Evolutionary conservation across 2,888 invertebrate genomes (phyloP), one percentile per base, ranked within the genome.

Genomic region (Loripinus fragilis): DNA sequence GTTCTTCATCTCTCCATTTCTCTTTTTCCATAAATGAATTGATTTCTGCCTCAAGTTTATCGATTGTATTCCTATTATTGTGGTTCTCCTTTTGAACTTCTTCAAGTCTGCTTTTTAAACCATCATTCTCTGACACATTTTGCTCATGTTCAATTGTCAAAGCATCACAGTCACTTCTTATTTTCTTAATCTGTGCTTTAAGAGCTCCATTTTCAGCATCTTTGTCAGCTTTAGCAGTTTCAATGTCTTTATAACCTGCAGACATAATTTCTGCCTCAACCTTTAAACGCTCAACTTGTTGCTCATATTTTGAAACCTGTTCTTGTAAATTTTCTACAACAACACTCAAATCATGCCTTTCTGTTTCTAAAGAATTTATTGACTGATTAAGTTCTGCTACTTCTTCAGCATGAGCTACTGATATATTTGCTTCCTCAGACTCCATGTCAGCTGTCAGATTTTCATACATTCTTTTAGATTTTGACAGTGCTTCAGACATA

Each of bases 401-500:
- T 76, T 84, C 84, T 20, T 76, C 70, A 71, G 81, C 80, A 67
- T 80, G 81, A 28, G 80, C 65, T 42, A 79, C 48, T 48, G 85
- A 71, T 17, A 75, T n/a, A 25, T 83, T 81, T 20, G 80, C 76
- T 52, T 81, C 85, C 48, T 87, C 74, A 75, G 52, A 35, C 75
- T 85, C 80, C 50, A 82, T 52, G 66, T 83, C 78, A 72, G 85
- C 85, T 75, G 86, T 84, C 35, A 89, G 78, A 20, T 86, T 76
- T 33, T 87, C 88, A 78, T 87, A 88, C 70, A 87, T 85, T 38
- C 79, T 87, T 76, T 87, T 89, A 15, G 84, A 72, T 33, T 87
- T 87, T 0, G 89, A 75, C 48, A 90, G 71, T n/a, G 83, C 78
- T 64, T 87, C 88, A 20, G 90, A 90, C 81, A 91, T 76, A 38